Conservation (phyloP, 2,797 vertebrate genomes). For the Rousettus madagascariensis region DNA sequence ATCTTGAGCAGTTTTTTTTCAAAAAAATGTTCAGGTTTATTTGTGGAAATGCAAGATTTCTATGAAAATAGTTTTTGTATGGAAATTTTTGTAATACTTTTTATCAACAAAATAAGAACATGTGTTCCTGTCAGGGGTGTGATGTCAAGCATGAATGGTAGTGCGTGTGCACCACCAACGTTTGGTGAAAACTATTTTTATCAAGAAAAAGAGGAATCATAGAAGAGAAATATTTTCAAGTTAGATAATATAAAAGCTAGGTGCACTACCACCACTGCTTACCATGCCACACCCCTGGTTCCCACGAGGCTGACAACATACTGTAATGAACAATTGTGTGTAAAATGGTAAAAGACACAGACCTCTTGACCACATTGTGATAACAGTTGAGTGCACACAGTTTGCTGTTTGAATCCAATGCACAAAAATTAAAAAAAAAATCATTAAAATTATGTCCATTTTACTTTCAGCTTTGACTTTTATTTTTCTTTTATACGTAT, state of each 20-base stretch:
- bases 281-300: conserved; percentile 90
- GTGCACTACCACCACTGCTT: conserved; percentile 90
- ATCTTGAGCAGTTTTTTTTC: conserved; percentile 89
- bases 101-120: conserved; percentile 94
- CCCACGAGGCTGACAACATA: conserved; percentile 90
- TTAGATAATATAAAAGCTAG: conserved; percentile 90
- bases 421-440: conserved; percentile 89
- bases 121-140: conserved; percentile 86
- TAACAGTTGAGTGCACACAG: conserved; percentile 95
- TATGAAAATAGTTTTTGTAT: conserved; percentile 99
- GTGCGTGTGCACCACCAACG: conserved; percentile 91
- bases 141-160: conserved; percentile 90
- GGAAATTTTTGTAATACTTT: conserved; percentile 99
- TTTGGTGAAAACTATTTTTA: conserved; percentile 98
- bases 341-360: conserved; percentile 94
- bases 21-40: conserved; percentile 93
- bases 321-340: conserved; percentile 93
- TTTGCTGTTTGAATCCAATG: conserved; percentile 97
- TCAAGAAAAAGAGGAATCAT: conserved; percentile 94
- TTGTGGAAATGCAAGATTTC: conserved; percentile 99
- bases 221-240: conserved; percentile 99
- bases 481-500: conserved; percentile 55
- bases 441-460: conserved; percentile 87
- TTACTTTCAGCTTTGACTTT: conserved; percentile 81
- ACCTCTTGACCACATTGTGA: conserved; percentile 96